Percentiles rank a stretch among this genome's conserved stretches.
phyloP scores from a whole-genome alignment of 2,797 vertebrate genomes.

The Steatocranus sp. region DNA sequence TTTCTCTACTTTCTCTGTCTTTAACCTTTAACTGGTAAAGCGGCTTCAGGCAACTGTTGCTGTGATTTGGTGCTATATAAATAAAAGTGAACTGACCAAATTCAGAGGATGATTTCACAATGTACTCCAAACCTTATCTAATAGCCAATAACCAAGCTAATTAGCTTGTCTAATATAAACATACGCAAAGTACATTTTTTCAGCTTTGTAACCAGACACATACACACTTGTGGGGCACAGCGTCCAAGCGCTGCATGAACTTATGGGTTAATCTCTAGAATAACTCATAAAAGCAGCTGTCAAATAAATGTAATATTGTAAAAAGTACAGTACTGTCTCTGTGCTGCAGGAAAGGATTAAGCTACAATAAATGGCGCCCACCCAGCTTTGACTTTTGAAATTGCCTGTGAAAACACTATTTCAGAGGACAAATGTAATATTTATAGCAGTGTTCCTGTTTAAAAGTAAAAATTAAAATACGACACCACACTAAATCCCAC shows the following conservation, averaged over 20 bases:
- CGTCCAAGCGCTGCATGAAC: not conserved
- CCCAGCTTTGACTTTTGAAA: not conserved
- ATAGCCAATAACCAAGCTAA: not conserved
- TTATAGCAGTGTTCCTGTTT: slow-evolving; percentile 3
- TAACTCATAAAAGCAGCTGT: not conserved
- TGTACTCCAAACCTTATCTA: not conserved
- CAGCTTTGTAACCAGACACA: not conserved
- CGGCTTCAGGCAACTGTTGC: not conserved
- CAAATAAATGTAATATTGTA: not conserved
- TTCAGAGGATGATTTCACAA: not conserved
- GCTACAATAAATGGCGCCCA: not conserved
- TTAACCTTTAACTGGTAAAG: not conserved
- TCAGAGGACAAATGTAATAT: not conserved
- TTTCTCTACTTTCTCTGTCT: not conserved
- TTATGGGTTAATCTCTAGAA: not conserved
- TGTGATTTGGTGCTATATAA: not conserved
- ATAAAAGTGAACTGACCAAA: not conserved
- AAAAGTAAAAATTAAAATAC: not conserved
- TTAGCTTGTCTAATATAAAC: not conserved
- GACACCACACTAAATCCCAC: not conserved
- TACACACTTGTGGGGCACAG: not conserved
- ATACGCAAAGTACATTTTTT: not conserved
- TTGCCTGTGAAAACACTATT: not conserved
- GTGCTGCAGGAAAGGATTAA: not conserved
- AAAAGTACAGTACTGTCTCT: not conserved